A percentile compares a stretch with the other conserved stretches of the same genome.
These are phyloP conservation scores for Tetrax tetrax DNA, from an alignment of 2,113 vertebrate species.

Conservation along the genomic window DNA sequence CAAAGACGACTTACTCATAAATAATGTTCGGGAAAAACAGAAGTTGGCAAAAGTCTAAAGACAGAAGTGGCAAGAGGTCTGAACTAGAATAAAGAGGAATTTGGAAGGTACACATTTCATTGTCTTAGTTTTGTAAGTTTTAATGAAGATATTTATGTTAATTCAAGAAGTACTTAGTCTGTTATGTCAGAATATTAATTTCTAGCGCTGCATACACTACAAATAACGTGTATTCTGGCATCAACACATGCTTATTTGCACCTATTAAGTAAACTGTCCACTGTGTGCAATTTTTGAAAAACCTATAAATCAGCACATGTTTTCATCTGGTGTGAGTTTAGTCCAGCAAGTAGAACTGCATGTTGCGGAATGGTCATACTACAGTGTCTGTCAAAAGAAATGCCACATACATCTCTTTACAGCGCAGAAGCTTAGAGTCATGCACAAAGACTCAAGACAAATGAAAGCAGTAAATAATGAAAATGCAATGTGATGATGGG, in stretches of 20 bases:
- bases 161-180: background rate
- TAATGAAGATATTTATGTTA: background rate
- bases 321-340: background rate
- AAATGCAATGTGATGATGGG: background rate
- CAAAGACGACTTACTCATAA: background rate
- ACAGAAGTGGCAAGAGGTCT: background rate
- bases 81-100: background rate
- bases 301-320: background rate
- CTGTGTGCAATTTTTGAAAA: background rate
- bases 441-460: background rate
- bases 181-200: background rate
- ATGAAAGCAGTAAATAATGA: background rate
- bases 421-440: background rate
- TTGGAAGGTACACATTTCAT: background rate
- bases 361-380: background rate
- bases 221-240: background rate
- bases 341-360: background rate
- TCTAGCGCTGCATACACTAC: background rate
- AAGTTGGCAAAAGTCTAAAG: background rate
- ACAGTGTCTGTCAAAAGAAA: background rate
- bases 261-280: background rate
- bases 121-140: background rate
- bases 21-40: background rate
- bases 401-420: background rate
- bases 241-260: background rate